Percentiles rank a stretch among this genome's conserved stretches.
phyloP scores from a whole-genome alignment of 1,140 invertebrate species.

The Triops longicaudatus region DNA sequence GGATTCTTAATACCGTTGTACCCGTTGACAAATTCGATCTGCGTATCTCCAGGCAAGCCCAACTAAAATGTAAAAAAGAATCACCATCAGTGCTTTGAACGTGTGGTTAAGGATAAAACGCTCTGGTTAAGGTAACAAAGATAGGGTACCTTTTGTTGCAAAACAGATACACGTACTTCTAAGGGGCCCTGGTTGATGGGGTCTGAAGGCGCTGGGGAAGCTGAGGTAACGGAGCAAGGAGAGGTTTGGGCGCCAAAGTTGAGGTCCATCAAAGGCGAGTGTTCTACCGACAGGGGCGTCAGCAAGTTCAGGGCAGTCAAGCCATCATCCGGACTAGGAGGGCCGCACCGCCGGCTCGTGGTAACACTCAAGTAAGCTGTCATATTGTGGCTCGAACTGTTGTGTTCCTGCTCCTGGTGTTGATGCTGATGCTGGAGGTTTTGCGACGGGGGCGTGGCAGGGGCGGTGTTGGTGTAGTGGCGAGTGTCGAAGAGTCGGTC shows the following conservation, averaged over 20 bases:
- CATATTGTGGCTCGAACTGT: slow-evolving; percentile 35
- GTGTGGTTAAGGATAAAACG: too few relatives aligned
- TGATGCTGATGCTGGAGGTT: slow-evolving; percentile 25
- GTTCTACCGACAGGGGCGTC: slow-evolving; percentile 31
- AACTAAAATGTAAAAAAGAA: too few relatives aligned
- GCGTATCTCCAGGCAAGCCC: slow-evolving; percentile 72
- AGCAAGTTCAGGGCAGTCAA: slow-evolving; percentile 38
- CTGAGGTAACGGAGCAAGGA: slow-evolving; percentile 34
- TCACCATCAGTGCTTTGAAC: background rate
- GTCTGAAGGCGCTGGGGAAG: slow-evolving; percentile 50
- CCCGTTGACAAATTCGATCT: slow-evolving; percentile 94
- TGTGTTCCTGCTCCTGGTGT: background rate
- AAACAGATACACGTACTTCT: slow-evolving; percentile 63
- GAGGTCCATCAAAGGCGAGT: slow-evolving; percentile 45
- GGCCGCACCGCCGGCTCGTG: slow-evolving; percentile 37
- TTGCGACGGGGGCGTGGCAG: slow-evolving; percentile 28
- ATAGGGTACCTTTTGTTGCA: slow-evolving; percentile 68
- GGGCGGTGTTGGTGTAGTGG: background rate
- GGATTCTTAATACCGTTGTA: slow-evolving; percentile 99
- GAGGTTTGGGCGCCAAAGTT: slow-evolving; percentile 45
- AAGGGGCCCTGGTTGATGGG: slow-evolving; percentile 37
- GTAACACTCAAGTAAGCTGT: slow-evolving; percentile 38
- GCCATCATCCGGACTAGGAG: slow-evolving; percentile 39
- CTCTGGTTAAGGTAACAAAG: background rate
- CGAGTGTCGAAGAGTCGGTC: slow-evolving; percentile 16